Base-by-base conservation (phyloP, 1,140 invertebrate species). In the Trachymyrmex cornetzi region DNA sequence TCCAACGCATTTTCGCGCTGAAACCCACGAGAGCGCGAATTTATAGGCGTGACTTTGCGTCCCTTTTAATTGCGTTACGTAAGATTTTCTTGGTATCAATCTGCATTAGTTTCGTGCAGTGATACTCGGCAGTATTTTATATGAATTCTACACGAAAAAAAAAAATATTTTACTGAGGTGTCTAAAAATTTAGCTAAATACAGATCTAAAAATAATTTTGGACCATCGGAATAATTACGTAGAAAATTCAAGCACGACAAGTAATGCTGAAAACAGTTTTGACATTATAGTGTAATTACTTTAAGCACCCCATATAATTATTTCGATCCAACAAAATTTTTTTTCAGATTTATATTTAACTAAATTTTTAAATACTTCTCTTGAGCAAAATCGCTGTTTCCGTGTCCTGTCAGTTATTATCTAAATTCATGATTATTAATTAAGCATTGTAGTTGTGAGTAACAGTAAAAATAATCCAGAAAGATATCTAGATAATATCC, bases 31-130 rank as follows among this genome's bases (percentile, higher is more conserved):
- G 9, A 22, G 19, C 57, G 72, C 59, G 57, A 63, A 57, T 55
- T 77, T 44, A 59, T 71, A 34, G 14, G 11, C 64, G 67, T 48
- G 63, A 30, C 57, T 86, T 22, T 11, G 12, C 5, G 38, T 3
- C 3, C 2, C 44, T 88, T 63, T 69, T 74, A 59, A 81, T 72
- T 44, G 22, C 3, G 19, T 50, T 50, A 30, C 48, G 34, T 48
- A 22, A 63, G 71, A 61, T 59, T 61, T 69, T 61, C 44, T 12
- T 19, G 66, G 12, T 30, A 16, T 59, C 38, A 16, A 22, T 19
- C 63, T 34, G 12, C n/a, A 6, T 1, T 22, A 0, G 1, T 27
- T 30, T 57, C 16, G 16, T 22, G 22, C 16, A 19, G 2, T 22
- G 19, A 64, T 59, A 59, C 11, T 63, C 5, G 2, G 16, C 5